Evolutionary conservation across 2,888 invertebrate genomes (phyloP), one percentile per base, ranked within the genome.

Genomic region (Cerceris ruficornis): DNA sequence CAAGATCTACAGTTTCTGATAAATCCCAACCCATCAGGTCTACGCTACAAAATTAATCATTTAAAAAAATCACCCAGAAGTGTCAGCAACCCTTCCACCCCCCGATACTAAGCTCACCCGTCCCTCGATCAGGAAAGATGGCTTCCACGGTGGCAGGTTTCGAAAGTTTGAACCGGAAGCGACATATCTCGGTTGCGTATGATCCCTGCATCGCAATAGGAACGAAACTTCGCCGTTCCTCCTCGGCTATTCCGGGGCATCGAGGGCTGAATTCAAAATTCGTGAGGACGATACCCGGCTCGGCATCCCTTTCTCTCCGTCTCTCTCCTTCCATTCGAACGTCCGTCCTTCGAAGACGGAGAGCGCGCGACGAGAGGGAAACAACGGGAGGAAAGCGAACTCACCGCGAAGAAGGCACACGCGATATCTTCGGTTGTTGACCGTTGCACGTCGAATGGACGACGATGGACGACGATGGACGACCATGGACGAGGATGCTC

Each of bases 371-470:
- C 46, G 15, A 7, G 17, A 17, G 55, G 15, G 28, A 17, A 28
- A 55, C 17, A 17, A 55, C 9, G 28, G 17, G 28, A 17, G 13
- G 28, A 55, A 28, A 55, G 17, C 9, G 46, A 46, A 46, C 8
- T 15, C 4, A 59, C 61, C 41, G 65, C 59, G 55, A 64, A 15
- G 69, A 59, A 62, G 62, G 28, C 42, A 64, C 74, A 78, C 76
- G 78, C 76, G 77, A 79, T 74, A 75, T 73, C 77, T 73, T 77
- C 88, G 88, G 87, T 88, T 88, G 85, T 86, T 88, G 88, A 88
- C 88, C 87, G 86, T 83, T 71, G 77, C 71, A 82, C 76, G 81
- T 75, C 80, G 84, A 28, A 69, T 76, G 71, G 78, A 72, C 81
- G 84, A 80, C 82, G 80, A 83, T 70, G 80, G 70, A 65, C 78